Conservation (phyloP, 1,140 invertebrate genomes). For the Ephestia elutella region DNA sequence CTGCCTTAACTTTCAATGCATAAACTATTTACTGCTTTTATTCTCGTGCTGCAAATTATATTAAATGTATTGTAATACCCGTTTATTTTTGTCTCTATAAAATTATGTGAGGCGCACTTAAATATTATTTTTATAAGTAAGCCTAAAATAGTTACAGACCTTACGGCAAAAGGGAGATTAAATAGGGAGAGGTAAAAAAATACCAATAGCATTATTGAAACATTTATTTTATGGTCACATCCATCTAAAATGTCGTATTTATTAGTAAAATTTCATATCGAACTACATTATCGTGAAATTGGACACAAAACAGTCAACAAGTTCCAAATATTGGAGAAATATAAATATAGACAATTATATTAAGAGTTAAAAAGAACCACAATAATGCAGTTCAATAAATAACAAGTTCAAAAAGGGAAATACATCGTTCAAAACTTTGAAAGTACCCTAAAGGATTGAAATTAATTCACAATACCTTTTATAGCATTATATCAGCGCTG, state of each 20-base stretch:
- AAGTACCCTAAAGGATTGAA: slow-evolving; percentile 1
- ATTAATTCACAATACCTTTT: neutral
- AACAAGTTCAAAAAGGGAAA: slow-evolving; percentile 38
- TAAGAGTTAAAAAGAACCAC: slow-evolving; percentile 41
- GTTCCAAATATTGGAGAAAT: slow-evolving; percentile 57
- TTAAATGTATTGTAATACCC: slow-evolving; percentile 4
- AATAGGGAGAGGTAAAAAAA: neutral
- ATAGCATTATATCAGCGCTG: neutral
- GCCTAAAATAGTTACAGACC: neutral
- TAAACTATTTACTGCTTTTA: neutral
- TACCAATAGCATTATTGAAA: slow-evolving; percentile 8
- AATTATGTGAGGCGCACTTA: no score
- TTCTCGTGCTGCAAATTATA: neutral
- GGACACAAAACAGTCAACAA: slow-evolving; percentile 51
- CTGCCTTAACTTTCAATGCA: slow-evolving; percentile 34
- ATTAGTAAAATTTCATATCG: slow-evolving; percentile 43
- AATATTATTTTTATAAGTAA: no score
- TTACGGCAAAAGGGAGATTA: neutral
- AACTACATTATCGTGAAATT: slow-evolving; percentile 56
- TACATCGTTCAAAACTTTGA: slow-evolving; percentile 25
- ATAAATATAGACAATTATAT: slow-evolving; percentile 38
- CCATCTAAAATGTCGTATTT: slow-evolving; percentile 42
- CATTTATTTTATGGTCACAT: slow-evolving; percentile 55
- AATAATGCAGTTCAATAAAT: slow-evolving; percentile 58
- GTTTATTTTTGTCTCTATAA: no score